Evolutionary conservation across 2,797 vertebrate genomes (phyloP).

Genomic region (Sitta carolinensis): DNA sequence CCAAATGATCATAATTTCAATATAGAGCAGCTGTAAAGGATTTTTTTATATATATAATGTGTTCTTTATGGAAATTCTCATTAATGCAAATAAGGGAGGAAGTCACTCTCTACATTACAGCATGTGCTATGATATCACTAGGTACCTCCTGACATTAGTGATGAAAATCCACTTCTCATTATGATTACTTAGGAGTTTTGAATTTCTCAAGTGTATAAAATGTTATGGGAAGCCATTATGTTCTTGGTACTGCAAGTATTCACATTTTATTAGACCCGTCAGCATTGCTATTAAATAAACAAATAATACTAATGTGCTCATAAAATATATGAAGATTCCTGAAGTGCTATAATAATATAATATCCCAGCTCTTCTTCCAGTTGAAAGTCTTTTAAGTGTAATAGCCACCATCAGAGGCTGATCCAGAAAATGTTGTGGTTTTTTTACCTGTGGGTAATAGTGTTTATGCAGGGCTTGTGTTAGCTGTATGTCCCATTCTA

Average conservation of each 20-base stretch:
- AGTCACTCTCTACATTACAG: constrained; percentile 38
- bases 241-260: constrained; percentile 46
- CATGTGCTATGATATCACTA: not conserved
- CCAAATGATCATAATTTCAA: constrained; percentile 32
- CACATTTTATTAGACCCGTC: constrained; percentile 66
- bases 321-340: constrained; percentile 54
- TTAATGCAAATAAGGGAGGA: constrained; percentile 59
- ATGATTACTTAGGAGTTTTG: constrained; percentile 57
- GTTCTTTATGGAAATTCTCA: constrained; percentile 63
- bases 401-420: not conserved
- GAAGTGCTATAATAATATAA: constrained; percentile 45
- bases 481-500: not conserved
- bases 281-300: constrained; percentile 65
- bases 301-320: constrained; percentile 63
- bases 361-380: not conserved
- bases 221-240: constrained; percentile 63
- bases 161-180: constrained; percentile 59
- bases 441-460: not conserved
- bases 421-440: not conserved
- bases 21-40: constrained; percentile 28
- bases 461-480: not conserved
- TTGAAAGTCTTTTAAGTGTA: not conserved
- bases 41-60: constrained; percentile 39
- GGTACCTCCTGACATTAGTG: constrained; percentile 45
- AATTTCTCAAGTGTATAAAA: constrained; percentile 60